Evolutionary conservation across 1,140 invertebrate genomes (phyloP), one percentile per base, ranked within the genome.

Genomic region (Drosophila navojoa): DNA sequence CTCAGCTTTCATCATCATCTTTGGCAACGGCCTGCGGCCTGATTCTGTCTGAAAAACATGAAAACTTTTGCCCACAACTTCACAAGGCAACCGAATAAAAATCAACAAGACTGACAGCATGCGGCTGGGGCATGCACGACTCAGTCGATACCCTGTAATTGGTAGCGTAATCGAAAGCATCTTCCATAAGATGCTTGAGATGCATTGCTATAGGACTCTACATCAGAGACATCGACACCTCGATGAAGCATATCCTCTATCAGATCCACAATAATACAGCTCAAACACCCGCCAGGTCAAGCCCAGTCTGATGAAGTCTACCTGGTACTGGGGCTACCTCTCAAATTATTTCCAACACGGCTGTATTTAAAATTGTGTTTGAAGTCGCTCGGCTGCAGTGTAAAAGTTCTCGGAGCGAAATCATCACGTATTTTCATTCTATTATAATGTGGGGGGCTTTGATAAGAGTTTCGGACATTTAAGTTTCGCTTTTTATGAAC

Each of bases 1-100:
- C 60, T 71, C 68, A 42, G 64, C 40, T 72, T 68, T 72, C 63
- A 72, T 72, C 62, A 71, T 52, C 70, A 72, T 67, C 54, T 47
- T 67, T 72, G 54, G 62, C 70, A 53, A 59, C 50, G 47, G 63
- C 70, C 59, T 53, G 63, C 38, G 63, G 70, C 70, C 70, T 54
- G 54, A 22, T 49, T 40, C 25, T 52, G 47, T 47, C 61, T 57
- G n/a, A 71, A 66, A 67, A 72, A 72, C 63, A 68, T 68, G 63
- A 42, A 72, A 72, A 72, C 47, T 72, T 72, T 72, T 44, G 5
- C 42, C 55, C 49, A 49, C 63, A 72, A 68, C 58, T 71, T 71
- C 61, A 67, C 44, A 72, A 59, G 29, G 45, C 47, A 59, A 32
- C 44, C 44, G 29, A 58, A 66, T 44, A 42, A 57, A 54, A 62